Conservation (phyloP, 2,888 invertebrate species). For the Sycophila texana region DNA sequence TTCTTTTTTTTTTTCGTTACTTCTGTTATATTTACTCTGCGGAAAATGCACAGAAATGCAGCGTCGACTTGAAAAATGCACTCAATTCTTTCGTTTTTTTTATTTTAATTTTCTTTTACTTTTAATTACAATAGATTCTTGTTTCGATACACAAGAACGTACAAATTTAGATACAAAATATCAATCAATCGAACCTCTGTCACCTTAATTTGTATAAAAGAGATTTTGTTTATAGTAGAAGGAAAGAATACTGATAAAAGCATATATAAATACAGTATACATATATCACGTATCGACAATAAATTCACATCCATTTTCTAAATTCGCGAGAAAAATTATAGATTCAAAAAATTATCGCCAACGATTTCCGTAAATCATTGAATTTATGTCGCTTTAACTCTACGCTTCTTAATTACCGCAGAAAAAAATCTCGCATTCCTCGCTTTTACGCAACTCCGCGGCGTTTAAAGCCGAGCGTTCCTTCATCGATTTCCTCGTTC, state of each 20-base stretch:
- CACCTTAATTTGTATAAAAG: slow-evolving; percentile 46
- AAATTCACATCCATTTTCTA: slow-evolving; percentile 37
- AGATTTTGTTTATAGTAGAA: slow-evolving; percentile 26
- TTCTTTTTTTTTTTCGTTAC: neutral
- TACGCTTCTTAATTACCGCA: slow-evolving; percentile 28
- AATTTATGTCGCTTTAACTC: neutral
- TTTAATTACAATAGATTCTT: slow-evolving; percentile 37
- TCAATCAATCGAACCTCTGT: slow-evolving; percentile 29
- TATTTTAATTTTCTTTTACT: too few relatives aligned
- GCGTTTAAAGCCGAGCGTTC: neutral
- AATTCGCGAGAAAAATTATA: slow-evolving; percentile 20
- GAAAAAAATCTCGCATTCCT: slow-evolving; percentile 17
- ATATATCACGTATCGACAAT: slow-evolving; percentile 46
- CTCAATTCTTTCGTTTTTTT: too few relatives aligned
- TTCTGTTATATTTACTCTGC: neutral
- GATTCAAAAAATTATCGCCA: slow-evolving; percentile 21
- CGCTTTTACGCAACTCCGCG: slow-evolving; percentile 11
- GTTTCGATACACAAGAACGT: slow-evolving; percentile 30
- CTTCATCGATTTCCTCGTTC: neutral
- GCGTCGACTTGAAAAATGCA: slow-evolving; percentile 26
- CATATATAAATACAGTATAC: slow-evolving; percentile 49
- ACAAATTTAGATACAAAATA: slow-evolving; percentile 42
- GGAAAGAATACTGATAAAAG: slow-evolving; percentile 52
- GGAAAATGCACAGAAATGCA: slow-evolving; percentile 13
- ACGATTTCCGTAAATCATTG: neutral